Evolutionary conservation across 2,113 vertebrate genomes (phyloP).

Genomic region (Bothrops jararaca): DNA sequence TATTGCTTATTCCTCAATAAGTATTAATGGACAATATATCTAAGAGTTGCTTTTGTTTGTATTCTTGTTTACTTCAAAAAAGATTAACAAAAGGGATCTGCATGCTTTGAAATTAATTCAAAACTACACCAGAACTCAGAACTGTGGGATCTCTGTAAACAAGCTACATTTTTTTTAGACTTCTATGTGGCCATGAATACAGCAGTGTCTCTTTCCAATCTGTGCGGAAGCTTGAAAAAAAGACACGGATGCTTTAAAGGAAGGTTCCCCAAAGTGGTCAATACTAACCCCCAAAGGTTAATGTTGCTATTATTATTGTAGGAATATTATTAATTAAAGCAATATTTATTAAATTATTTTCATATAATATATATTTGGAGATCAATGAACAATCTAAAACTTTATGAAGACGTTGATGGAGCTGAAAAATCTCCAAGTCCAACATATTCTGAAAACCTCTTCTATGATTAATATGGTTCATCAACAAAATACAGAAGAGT

Average conservation of each 20-base stretch:
- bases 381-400: background rate
- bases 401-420: background rate
- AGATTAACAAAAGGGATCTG: background rate
- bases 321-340: background rate
- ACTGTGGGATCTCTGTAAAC: background rate
- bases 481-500: background rate
- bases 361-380: background rate
- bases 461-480: background rate
- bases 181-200: background rate
- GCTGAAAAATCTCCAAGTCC: background rate
- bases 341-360: background rate
- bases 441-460: background rate
- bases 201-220: background rate
- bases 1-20: background rate
- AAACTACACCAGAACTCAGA: background rate
- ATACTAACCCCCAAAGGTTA: background rate
- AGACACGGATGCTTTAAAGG: background rate
- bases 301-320: background rate
- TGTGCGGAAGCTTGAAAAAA: background rate
- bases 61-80: background rate
- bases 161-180: background rate
- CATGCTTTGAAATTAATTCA: background rate
- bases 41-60: background rate
- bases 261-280: background rate
- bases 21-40: background rate